These are phyloP conservation scores for Tympanoctomys barrerae DNA, from an alignment of 2,797 vertebrate genomes.

Conservation along the genomic window DNA sequence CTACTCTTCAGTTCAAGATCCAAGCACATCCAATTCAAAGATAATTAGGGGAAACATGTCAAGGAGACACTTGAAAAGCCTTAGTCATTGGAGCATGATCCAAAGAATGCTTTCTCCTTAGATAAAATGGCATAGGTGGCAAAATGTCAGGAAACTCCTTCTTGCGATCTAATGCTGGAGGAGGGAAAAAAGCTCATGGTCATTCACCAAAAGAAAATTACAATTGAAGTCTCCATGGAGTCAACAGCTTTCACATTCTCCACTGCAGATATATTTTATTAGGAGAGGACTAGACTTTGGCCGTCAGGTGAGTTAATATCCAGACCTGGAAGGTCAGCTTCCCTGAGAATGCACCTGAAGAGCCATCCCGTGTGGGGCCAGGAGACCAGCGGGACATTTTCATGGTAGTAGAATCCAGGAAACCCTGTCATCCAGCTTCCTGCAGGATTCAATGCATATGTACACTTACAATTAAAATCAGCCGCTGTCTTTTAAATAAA, in stretches of 20 bases:
- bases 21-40: neutral
- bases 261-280: neutral
- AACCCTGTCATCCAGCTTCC: neutral
- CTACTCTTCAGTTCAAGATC: neutral
- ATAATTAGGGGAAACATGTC: neutral
- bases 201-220: neutral
- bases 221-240: neutral
- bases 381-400: neutral
- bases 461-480: neutral
- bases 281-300: neutral
- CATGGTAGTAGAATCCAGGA: neutral
- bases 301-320: neutral
- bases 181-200: neutral
- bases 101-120: neutral
- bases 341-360: neutral
- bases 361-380: neutral
- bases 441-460: accelerated
- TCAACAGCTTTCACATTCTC: neutral
- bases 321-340: neutral
- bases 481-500: neutral
- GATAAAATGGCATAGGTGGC: neutral
- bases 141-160: neutral
- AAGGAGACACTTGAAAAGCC: neutral
- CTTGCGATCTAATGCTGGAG: neutral
- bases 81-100: neutral